These are phyloP conservation scores for Myiopsitta monachus DNA, from an alignment of 2,113 vertebrate species.

Conservation along the genomic window DNA sequence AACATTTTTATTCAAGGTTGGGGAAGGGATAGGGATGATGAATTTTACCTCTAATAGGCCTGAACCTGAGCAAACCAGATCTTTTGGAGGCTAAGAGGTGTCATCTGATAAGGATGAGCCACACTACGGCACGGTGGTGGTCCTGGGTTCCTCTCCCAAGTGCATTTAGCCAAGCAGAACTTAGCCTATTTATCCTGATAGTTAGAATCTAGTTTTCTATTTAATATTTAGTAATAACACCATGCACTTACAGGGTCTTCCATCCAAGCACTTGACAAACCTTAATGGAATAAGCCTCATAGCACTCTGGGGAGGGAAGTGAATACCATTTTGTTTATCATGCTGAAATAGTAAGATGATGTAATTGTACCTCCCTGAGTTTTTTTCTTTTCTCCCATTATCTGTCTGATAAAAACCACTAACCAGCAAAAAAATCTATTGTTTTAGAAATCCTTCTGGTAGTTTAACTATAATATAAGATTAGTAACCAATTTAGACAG, in stretches of 20 bases:
- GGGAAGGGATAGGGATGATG: neutral
- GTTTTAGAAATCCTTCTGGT: slow-evolving; percentile 41
- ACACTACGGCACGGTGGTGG: neutral
- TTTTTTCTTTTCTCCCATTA: slow-evolving; percentile 48
- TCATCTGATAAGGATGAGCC: neutral
- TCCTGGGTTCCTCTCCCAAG: neutral
- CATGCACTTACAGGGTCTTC: slow-evolving; percentile 48
- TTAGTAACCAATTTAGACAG: slow-evolving; percentile 49
- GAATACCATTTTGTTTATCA: slow-evolving; percentile 56
- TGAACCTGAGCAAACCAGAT: neutral
- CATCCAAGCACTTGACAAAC: slow-evolving; percentile 62
- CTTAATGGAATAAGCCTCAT: slow-evolving; percentile 65
- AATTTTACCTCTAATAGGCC: neutral
- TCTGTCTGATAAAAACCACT: slow-evolving; percentile 27
- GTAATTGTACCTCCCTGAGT: slow-evolving; percentile 21
- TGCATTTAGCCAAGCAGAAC: slow-evolving; percentile 43
- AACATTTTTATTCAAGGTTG: neutral
- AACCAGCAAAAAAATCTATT: slow-evolving; percentile 35
- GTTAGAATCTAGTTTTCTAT: slow-evolving; percentile 55
- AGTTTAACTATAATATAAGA: slow-evolving; percentile 9
- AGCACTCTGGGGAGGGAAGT: slow-evolving; percentile 59
- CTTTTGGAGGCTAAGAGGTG: neutral
- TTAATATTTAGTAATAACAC: slow-evolving; percentile 60
- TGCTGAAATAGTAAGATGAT: slow-evolving; percentile 54
- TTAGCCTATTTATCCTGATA: slow-evolving; percentile 58